Percentiles rank a stretch among this genome's conserved stretches.
These are phyloP conservation scores for Dascyllus trimaculatus DNA, from an alignment of 2,113 vertebrate species.

Conservation along the genomic window DNA sequence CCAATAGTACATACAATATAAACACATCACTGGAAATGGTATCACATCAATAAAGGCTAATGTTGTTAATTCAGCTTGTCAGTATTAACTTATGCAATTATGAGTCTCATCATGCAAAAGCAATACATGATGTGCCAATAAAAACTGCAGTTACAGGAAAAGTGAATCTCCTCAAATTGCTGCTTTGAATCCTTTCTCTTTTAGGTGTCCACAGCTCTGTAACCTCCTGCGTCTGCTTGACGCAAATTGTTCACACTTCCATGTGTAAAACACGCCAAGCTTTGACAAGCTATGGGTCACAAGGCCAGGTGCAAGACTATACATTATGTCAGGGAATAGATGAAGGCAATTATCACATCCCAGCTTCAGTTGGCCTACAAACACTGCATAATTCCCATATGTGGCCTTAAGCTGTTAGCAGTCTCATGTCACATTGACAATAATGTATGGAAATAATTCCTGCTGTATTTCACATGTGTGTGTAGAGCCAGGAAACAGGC, in stretches of 20 bases:
- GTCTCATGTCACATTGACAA: conserved; percentile 10
- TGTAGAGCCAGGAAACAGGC: background rate
- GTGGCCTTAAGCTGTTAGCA: conserved; percentile 20
- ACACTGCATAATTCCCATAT: conserved; percentile 13
- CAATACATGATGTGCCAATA: background rate
- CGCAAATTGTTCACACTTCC: background rate
- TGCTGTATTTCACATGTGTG: background rate
- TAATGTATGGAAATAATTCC: conserved; percentile 22
- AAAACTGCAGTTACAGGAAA: background rate
- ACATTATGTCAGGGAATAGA: conserved; percentile 23
- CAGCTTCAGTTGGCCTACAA: background rate
- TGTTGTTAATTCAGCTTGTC: too few relatives aligned
- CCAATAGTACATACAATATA: too few relatives aligned
- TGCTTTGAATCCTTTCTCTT: conserved; percentile 1
- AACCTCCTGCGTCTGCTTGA: background rate
- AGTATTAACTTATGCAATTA: too few relatives aligned
- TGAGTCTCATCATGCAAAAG: background rate
- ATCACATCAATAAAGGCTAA: too few relatives aligned
- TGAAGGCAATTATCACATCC: conserved; percentile 40
- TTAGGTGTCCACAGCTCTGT: background rate
- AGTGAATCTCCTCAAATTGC: conserved; percentile 13
- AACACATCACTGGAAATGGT: too few relatives aligned
- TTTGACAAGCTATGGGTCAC: conserved; percentile 23
- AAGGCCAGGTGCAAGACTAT: background rate
- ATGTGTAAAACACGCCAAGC: conserved; percentile 32